Base-by-base conservation (phyloP, 2,113 vertebrate species). In the Numenius arquata region DNA sequence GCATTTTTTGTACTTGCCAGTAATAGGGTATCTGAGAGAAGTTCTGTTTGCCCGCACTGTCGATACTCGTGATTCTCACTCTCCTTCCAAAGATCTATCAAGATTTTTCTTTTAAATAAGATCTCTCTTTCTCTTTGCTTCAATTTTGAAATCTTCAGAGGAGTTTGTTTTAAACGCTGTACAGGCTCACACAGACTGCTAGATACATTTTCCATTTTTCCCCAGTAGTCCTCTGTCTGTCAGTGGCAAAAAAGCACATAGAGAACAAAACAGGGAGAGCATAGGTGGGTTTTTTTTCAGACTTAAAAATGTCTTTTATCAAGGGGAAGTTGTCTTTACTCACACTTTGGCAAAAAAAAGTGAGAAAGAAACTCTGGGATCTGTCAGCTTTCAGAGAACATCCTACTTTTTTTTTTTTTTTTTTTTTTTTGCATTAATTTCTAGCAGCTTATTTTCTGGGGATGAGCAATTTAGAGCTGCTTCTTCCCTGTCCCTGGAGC, bases 81-180 rank as follows among this genome's bases (percentile, higher is more conserved):
- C 48, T 90, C 65, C 40, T 88, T 88, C 73, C 73, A 66, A 55
- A 93, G 71, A 72, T 43, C 75, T 68, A 68, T 23, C 36, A 59
- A 72, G 29, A 55, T 68, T 85, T 91, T 71, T n/a, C 53, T 43
- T 71, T 73, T 36, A 34, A 90, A 25, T 50, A 30, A 67, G 47
- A 63, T 47, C 29, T 61, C 45, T 72, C 68, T 77, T 85, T 68
- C 45, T 80, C 30, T 70, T 58, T 72, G 61, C 75, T 89, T 82
- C 85, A 63, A 21, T 36, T 88, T 55, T 67, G 26, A 85, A 88
- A 56, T 52, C 72, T 58, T 80, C 30, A 84, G 52, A 63, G 22
- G 55, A 67, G 47, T 55, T 93, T 53, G 41, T 45, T 85, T 92
- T 58, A 47, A 77, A 11, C 12, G 3, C 36, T 72, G 9, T 7